Evolutionary conservation across 2,888 invertebrate genomes (phyloP).

Genomic region (Sialis lutaria): DNA sequence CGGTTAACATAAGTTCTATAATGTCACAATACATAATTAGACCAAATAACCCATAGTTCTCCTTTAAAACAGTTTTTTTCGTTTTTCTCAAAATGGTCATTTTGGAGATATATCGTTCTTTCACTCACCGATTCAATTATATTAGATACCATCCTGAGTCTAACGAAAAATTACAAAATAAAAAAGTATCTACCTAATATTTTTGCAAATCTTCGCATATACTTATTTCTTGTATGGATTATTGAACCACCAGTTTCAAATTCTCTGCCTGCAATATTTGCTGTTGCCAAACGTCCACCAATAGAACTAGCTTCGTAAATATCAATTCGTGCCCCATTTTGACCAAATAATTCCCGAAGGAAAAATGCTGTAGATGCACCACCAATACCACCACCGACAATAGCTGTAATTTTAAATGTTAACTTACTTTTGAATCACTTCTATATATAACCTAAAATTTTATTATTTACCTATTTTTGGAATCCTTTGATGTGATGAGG

Average conservation of each 20-base stretch:
- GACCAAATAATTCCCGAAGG: conserved; percentile 24
- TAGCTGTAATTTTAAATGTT: conserved; percentile 22
- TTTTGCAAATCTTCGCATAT: conserved; percentile 34
- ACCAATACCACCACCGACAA: conserved; percentile 44
- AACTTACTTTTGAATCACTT: too few relatives aligned
- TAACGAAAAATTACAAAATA: conserved; percentile 1
- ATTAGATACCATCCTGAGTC: too few relatives aligned
- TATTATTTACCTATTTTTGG: neutral
- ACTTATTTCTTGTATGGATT: conserved; percentile 36
- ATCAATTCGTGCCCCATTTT: conserved; percentile 27
- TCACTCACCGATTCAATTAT: too few relatives aligned
- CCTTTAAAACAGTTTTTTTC: too few relatives aligned
- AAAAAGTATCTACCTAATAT: conserved; percentile 25
- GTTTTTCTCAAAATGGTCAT: too few relatives aligned
- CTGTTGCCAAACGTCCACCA: conserved; percentile 36
- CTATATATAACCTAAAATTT: neutral
- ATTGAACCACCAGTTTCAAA: conserved; percentile 42
- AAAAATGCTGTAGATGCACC: conserved; percentile 39
- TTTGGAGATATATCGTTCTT: too few relatives aligned
- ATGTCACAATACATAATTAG: too few relatives aligned
- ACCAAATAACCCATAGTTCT: too few relatives aligned
- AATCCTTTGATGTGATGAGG: neutral
- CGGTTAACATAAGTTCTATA: too few relatives aligned
- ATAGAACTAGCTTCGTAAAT: conserved; percentile 33
- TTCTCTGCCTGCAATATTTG: conserved; percentile 24